These are phyloP conservation scores for Leiothrix lutea DNA, from an alignment of 2,113 vertebrate genomes.

Conservation along the genomic window DNA sequence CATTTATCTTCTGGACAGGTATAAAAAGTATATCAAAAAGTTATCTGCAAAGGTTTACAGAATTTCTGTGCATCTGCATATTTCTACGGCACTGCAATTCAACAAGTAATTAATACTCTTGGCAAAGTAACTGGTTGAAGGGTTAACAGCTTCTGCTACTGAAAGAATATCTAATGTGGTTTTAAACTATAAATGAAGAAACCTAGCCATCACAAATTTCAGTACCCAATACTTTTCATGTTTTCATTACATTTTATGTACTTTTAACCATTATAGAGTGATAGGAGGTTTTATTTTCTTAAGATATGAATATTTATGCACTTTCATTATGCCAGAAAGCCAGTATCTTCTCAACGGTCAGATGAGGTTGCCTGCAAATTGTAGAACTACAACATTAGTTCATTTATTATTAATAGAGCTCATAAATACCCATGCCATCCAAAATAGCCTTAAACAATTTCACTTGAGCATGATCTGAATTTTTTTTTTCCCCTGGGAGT, in stretches of 20 bases:
- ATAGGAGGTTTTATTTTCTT: neutral
- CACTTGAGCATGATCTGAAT: conserved; percentile 48
- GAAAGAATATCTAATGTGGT: neutral
- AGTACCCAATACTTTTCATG: neutral
- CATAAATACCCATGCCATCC: conserved; percentile 68
- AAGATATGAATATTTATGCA: conserved; percentile 66
- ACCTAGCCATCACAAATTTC: neutral
- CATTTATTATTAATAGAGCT: conserved; percentile 75
- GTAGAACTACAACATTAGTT: conserved; percentile 29
- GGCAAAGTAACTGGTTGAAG: neutral
- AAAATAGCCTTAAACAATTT: conserved; percentile 73
- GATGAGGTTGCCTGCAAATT: conserved; percentile 65
- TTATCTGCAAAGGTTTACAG: neutral
- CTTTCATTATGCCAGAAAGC: conserved; percentile 54
- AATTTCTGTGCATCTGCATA: neutral
- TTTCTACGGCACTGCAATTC: neutral
- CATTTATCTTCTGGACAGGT: neutral
- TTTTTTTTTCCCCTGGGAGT: conserved; percentile 37
- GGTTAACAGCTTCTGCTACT: neutral
- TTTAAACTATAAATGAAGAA: neutral
- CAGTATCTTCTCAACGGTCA: conserved; percentile 55
- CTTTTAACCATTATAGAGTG: conserved; percentile 12
- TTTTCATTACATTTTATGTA: conserved; percentile 43
- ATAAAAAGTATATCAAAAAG: neutral
- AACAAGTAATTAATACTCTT: neutral